phyloP scores from a whole-genome alignment of 1,140 invertebrate species.

The Palaemon carinicauda region DNA sequence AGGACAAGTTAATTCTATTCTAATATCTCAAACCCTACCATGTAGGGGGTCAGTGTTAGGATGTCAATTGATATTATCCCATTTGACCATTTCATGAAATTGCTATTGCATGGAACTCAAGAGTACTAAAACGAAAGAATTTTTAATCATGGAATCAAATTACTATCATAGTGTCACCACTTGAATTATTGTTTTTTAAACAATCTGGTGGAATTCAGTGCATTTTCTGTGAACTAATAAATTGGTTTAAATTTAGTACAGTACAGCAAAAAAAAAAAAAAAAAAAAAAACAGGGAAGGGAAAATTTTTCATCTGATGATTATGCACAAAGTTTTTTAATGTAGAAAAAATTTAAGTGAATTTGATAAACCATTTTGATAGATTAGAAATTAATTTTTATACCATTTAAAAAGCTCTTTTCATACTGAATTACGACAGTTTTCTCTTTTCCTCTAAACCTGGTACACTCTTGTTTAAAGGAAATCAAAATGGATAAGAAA shows the following conservation, averaged over 20 bases:
- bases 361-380: background rate
- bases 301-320: background rate
- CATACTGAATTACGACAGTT: too few relatives aligned
- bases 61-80: background rate
- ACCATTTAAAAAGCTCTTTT: background rate
- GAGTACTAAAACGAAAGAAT: too few relatives aligned
- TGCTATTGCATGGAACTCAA: too few relatives aligned
- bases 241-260: background rate
- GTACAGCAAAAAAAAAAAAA: background rate
- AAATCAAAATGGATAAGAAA: too few relatives aligned
- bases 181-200: too few relatives aligned
- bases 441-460: too few relatives aligned
- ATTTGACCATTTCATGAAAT: background rate
- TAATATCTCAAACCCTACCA: conserved; percentile 11
- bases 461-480: too few relatives aligned
- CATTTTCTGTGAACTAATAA: too few relatives aligned
- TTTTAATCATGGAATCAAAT: too few relatives aligned
- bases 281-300: conserved; percentile 5
- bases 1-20: background rate
- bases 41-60: conserved; percentile 3
- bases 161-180: too few relatives aligned
- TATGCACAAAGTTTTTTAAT: background rate
- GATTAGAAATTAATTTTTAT: background rate
- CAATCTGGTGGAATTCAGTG: too few relatives aligned
- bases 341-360: background rate